Percentiles rank a stretch among this genome's conserved stretches.
These are phyloP conservation scores for Parasteatoda lunata DNA, from an alignment of 2,888 invertebrate species.

Conservation along the genomic window DNA sequence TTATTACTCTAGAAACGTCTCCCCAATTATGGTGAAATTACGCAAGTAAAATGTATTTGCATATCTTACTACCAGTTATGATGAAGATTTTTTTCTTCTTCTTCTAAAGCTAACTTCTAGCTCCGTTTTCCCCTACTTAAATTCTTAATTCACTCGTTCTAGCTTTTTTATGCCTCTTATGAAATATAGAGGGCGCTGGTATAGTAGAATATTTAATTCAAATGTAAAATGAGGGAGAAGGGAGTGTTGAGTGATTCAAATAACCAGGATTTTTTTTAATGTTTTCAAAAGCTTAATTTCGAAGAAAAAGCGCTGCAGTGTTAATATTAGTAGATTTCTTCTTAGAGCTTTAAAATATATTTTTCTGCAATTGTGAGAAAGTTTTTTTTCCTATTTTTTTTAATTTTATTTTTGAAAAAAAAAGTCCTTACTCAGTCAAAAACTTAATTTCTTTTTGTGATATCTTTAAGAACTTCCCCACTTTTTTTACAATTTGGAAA, in stretches of 20 bases:
- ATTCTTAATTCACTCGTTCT: constrained; percentile 42
- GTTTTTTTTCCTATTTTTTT: background rate
- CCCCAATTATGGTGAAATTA: constrained; percentile 58
- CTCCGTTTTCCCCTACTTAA: constrained; percentile 11
- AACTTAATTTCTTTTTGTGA: too few relatives aligned
- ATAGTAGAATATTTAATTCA: constrained; percentile 11
- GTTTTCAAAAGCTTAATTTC: background rate
- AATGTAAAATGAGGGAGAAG: background rate
- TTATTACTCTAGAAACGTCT: background rate
- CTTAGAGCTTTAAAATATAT: too few relatives aligned
- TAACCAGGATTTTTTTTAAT: background rate
- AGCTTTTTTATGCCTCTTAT: constrained; percentile 37
- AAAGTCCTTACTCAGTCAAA: too few relatives aligned
- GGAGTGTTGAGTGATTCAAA: background rate
- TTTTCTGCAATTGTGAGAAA: background rate
- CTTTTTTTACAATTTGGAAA: too few relatives aligned
- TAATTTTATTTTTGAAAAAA: background rate
- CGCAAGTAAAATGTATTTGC: constrained; percentile 53
- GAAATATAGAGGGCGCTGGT: constrained; percentile 38
- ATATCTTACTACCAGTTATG: constrained; percentile 41
- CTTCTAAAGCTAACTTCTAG: too few relatives aligned
- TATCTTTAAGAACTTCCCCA: too few relatives aligned
- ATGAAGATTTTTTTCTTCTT: constrained; percentile 25
- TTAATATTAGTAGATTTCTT: background rate
- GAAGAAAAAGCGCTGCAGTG: background rate